Evolutionary conservation across 1,140 invertebrate species (phyloP), one percentile per base, ranked within the genome.

Genomic region (Trichoplusia ni): DNA sequence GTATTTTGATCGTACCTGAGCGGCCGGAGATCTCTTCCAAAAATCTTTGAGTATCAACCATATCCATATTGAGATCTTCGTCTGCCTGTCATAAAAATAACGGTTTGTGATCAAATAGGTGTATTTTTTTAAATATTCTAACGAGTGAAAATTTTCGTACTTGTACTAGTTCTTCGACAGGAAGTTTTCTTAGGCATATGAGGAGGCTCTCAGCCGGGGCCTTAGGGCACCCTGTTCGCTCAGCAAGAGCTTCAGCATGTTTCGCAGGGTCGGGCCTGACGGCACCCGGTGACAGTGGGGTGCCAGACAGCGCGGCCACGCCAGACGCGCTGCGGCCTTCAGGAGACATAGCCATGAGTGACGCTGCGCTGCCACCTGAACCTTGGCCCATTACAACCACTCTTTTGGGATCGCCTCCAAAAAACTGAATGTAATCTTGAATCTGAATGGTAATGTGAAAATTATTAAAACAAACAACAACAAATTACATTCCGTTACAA

Each of bases 371-470:
- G 0, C 93, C 94, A 1, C 94, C 95, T 2, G 93, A 93, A 3
- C 94, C 94, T 73, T 95, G 94, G 0, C 95, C 95, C 82, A 94
- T 93, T 2, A 95, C 87, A 0, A 94, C 92, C 25, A 96, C 91
- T 53, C 91, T 91, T 2, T 92, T 84, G 0, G 92, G 91, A 77
- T 96, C 93, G 11, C 95, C 95, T 4, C 95, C 95, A 69, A 96
- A 96, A 65, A 92, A 93, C 70, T 90, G 91, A 71, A 94, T 94
- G 79, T 96, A 94, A 64, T 94, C 91, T 63, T 93, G 86, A 0
- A 95, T 90, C 94, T 90, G 35, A 13, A 68, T 13, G n/a, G 21
- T 0, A 11, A 42, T 27, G 14, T 13, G 23, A 6, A 27, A 1
- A 47, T 2, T 9, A 18, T 13, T 11, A 3, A 7, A n/a, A 9